Evolutionary conservation across 2,797 vertebrate species (phyloP), one percentile per base, ranked within the genome.

Genomic region (Notolepis coatsorum): DNA sequence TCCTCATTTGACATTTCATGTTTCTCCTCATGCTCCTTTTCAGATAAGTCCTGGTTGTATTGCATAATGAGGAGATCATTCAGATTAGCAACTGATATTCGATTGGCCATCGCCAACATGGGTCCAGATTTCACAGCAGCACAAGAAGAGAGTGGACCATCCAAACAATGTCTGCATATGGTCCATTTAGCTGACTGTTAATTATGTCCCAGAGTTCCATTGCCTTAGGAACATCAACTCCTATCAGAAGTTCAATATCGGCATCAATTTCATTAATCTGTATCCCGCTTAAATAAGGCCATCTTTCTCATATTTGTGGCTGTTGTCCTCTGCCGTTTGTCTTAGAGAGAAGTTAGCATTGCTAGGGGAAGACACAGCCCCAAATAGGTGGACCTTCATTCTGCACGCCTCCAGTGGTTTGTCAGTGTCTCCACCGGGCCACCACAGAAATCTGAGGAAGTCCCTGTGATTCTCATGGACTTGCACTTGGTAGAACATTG

Each of bases 1-100:
- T 57, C 56, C 5, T 61, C 43, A 43, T 17, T 18, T 15, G 62
- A 72, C 28, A 60, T 50, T 10, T 56, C 57, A 7, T 9, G 35
- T 25, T 65, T 55, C 23, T 33, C 66, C 2, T 61, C 51, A 18
- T 60, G 38, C 2, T 43, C 49, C 10, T 61, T 49, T 17, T 71
- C 68, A 13, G 54, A 27, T 48, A 71, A 60, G n/a, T 61, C 69
- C 7, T 60, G 55, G 2, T 53, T 55, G 13, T 60, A 65, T 38
- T 71, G 50, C 1, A 27, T 12, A 4, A 41, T 33, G 5, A 59
- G 35, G 1, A 61, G 45, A 20, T 65, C 30, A 9, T 55, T 51
- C 23, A 65, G 7, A 3, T 59, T 27, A 10, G 15, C 18, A 10
- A 71, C 17, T 2, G 61, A 65, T 3, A 54, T 59, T 2, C n/a